Base-by-base conservation (phyloP, 2,888 invertebrate species). In the Hymenopus coronatus region DNA sequence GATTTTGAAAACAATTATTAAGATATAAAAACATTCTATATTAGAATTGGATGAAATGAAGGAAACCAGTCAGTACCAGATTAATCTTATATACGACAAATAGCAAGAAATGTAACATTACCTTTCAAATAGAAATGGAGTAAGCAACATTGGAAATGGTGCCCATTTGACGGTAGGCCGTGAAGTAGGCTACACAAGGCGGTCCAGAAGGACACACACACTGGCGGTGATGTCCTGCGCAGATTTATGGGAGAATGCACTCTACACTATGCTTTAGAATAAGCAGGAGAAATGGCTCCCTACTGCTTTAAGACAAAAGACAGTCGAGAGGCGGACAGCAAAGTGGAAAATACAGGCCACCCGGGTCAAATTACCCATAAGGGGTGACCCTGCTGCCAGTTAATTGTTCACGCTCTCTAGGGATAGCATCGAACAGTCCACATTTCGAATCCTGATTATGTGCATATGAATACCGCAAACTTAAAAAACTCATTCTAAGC, bases 171-270 rank as follows among this genome's bases (percentile, higher is more conserved):
- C n/a, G n/a, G n/a, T n/a, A n/a, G 8, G 33, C 54, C 20, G 25
- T 70, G 3, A 70, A 70, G 54, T 70, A 70, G 54, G 54, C 54
- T 70, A 70, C 6, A 25, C 54, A 70, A 70, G 25, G 20, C 54
- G 54, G 54, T 70, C 54, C 54, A 20, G 40, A 40, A 40, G 40
- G 40, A 40, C 40, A 40, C 40, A 40, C 33, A 33, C 33, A 12
- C 54, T 70, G 54, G 15, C 54, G 54, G 54, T 70, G 54, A 70
- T 70, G 54, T 70, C 54, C 54, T 30, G 20, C 28, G 54, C 82
- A 90, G 90, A 90, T 90, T 90, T 90, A 90, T 89, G 86, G 89
- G 88, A 84, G 83, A 90, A 89, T 90, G 90, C 90, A 90, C 90
- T 90, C 88, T 89, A 54, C 88, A 83, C 30, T 87, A 30, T 82